Base-by-base conservation (phyloP, 2,113 vertebrate species). In the Oryzias woworae region DNA sequence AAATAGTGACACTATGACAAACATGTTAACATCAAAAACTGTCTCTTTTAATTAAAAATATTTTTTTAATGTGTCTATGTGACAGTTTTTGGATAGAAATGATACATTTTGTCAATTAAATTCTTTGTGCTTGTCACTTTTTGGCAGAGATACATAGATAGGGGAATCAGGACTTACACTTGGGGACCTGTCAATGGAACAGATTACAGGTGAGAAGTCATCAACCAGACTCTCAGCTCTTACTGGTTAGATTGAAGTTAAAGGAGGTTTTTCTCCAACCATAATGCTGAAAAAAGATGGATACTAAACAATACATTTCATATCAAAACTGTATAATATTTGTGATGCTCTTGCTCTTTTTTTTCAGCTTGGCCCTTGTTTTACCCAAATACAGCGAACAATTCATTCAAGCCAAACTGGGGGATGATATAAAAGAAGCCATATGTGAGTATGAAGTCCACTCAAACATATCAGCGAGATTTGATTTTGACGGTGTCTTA, bases 351-450 rank as follows among this genome's bases (percentile, higher is more conserved):
- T 57, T 2, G 2, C 8, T 57, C 7, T 73, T 70, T 20, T 18
- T 80, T 66, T 91, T 60, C 91, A 99, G 97, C 90, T 92, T 99
- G 92, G 97, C 97, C 62, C 89, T 99, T 85, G 97, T 93, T 74
- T 92, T 99, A 82, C 97, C 97, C 55, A 95, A 95, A 81, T 99
- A 98, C 93, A 96, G 95, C 81, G 95, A 95, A 91, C 94, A 98
- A 90, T 99, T 97, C 89, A 96, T 99, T 90, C 95, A 96, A 91
- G 95, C 96, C 68, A 96, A 92, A 87, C 91, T 97, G 80, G 95
- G 95, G 50, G 93, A 98, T 66, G 87, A 92, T 69, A 93, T 98
- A 81, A 91, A 69, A 80, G 93, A 96, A 93, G 95, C 95, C 52
- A 94, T 82, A 90, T 96, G 97, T 99, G 91, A 98, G 96, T 97